Conservation (phyloP, 2,113 vertebrate genomes). For the Rhea americana region DNA sequence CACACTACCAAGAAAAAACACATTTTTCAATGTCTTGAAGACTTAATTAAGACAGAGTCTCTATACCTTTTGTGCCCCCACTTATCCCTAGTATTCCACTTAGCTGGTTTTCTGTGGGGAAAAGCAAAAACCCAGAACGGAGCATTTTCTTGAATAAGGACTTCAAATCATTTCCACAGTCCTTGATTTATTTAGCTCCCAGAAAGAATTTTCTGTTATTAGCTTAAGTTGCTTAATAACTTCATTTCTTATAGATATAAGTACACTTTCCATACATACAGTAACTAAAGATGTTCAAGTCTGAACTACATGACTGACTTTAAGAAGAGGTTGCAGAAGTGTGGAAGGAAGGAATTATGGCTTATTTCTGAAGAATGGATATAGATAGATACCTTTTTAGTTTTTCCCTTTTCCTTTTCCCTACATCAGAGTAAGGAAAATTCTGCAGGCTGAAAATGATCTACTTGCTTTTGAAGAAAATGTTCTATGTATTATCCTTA, state of each 20-base stretch:
- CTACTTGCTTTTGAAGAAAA: neutral
- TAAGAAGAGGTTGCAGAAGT: neutral
- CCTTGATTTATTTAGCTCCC: neutral
- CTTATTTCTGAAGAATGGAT: neutral
- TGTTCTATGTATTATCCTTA: neutral
- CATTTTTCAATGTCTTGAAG: neutral
- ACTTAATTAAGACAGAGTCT: neutral
- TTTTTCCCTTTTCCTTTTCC: neutral
- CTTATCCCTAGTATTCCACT: rapidly evolving
- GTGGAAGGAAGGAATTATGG: neutral
- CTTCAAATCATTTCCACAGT: rapidly evolving
- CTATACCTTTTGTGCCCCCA: neutral
- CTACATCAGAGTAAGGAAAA: neutral
- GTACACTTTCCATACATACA: neutral
- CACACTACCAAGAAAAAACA: neutral
- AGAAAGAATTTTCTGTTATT: neutral
- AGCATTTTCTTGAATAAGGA: neutral
- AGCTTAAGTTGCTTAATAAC: neutral
- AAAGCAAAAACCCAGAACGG: neutral
- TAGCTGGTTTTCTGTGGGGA: rapidly evolving
- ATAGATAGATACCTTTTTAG: neutral
- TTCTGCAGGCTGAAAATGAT: neutral
- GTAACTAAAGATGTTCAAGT: neutral
- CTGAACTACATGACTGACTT: neutral
- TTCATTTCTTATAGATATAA: neutral